phyloP scores from a whole-genome alignment of 2,888 invertebrate species.

The Tridacna crocea region DNA sequence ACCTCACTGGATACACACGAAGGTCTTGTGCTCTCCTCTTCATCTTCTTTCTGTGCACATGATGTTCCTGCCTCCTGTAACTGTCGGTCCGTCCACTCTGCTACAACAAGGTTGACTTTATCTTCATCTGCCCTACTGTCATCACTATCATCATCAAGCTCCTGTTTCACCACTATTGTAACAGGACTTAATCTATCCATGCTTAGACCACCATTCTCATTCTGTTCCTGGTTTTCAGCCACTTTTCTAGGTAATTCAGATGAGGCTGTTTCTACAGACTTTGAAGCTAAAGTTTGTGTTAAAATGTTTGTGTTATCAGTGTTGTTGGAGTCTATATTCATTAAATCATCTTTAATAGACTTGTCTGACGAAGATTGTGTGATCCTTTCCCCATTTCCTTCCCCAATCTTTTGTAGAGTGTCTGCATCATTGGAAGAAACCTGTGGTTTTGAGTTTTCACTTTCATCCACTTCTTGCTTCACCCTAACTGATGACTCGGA shows the following conservation, averaged over 20 bases:
- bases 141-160: conserved; percentile 41
- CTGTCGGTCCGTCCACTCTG: conserved; percentile 75
- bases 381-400: conserved; percentile 63
- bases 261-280: conserved; percentile 2
- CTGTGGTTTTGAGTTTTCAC: not conserved
- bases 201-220: not conserved
- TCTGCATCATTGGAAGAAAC: conserved; percentile 56
- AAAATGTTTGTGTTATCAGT: not conserved
- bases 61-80: conserved; percentile 43
- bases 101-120: conserved; percentile 75
- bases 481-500: conserved; percentile 18
- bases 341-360: too few species aligned
- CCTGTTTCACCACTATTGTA: conserved; percentile 32
- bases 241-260: conserved; percentile 16
- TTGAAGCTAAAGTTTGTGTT: not conserved
- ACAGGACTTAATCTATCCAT: not conserved
- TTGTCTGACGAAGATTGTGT: too few species aligned
- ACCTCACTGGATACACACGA: too few species aligned
- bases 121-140: conserved; percentile 66
- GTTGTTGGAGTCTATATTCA: not conserved
- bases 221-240: not conserved
- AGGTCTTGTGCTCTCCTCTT: not conserved
- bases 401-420: conserved; percentile 85
- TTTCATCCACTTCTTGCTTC: conserved; percentile 48
- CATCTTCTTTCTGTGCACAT: conserved; percentile 11